These are phyloP conservation scores for Onychorhynchus coronatus DNA, from an alignment of 2,113 vertebrate genomes.

Conservation along the genomic window DNA sequence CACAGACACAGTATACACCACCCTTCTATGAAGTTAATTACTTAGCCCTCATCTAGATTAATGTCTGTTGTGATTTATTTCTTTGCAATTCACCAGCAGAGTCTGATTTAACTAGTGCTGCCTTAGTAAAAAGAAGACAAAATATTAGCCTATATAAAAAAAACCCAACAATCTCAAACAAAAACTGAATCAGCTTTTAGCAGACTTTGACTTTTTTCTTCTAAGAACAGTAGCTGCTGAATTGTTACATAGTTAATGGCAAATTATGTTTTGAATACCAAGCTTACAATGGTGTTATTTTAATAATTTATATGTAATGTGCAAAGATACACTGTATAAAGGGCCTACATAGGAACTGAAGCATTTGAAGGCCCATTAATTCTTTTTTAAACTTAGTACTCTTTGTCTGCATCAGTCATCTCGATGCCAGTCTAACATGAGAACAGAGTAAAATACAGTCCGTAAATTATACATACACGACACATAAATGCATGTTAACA, in stretches of 20 bases:
- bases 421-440: neutral
- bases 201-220: neutral
- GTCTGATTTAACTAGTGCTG: slow-evolving; percentile 24
- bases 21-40: slow-evolving; percentile 61
- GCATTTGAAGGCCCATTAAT: neutral
- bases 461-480: neutral
- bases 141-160: slow-evolving; percentile 23
- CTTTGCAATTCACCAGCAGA: slow-evolving; percentile 27
- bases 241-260: neutral
- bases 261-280: slow-evolving; percentile 22
- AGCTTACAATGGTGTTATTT: slow-evolving; percentile 45
- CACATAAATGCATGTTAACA: neutral
- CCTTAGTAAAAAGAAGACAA: neutral
- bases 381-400: neutral
- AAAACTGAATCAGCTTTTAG: neutral
- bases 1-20: slow-evolving; percentile 44
- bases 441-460: neutral
- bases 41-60: slow-evolving; percentile 53
- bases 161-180: neutral
- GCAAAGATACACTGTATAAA: slow-evolving; percentile 1
- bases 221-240: slow-evolving; percentile 43
- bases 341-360: neutral
- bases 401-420: neutral
- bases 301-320: slow-evolving; percentile 17
- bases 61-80: slow-evolving; percentile 66